Conservation (phyloP, 2,797 vertebrate species). For the Sciurus vulgaris region DNA sequence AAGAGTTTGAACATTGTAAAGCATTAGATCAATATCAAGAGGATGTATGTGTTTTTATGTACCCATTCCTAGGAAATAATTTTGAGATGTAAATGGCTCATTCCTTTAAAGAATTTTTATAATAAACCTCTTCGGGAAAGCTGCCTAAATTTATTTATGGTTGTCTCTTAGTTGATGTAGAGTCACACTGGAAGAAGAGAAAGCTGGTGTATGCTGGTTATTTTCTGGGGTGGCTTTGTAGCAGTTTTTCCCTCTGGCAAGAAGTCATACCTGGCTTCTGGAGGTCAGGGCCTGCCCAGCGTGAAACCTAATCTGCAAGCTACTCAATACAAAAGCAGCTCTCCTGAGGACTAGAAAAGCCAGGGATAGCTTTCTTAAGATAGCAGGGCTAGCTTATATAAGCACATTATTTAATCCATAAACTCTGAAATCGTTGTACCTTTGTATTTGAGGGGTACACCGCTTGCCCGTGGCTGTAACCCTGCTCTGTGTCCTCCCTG, state of each 20-base stretch:
- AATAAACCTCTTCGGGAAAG: constrained; percentile 22
- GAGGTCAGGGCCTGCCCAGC: background rate
- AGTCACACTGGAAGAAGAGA: background rate
- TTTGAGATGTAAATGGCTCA: constrained; percentile 7
- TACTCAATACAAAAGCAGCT: background rate
- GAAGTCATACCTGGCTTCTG: constrained; percentile 32
- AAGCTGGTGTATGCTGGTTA: background rate
- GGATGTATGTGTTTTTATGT: background rate
- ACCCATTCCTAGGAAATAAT: constrained; percentile 23
- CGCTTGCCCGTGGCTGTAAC: background rate
- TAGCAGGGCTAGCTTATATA: background rate
- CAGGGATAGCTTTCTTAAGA: constrained; percentile 10
- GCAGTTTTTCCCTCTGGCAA: background rate
- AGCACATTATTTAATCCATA: constrained; percentile 15
- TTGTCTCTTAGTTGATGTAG: background rate
- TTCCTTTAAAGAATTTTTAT: constrained; percentile 47
- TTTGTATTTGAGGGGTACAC: constrained; percentile 37
- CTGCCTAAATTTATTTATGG: constrained; percentile 3
- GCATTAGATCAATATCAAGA: background rate
- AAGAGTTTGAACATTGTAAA: background rate
- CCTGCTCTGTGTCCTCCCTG: background rate
- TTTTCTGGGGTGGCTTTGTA: constrained; percentile 13
- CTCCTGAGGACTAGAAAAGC: background rate
- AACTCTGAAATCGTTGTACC: background rate
- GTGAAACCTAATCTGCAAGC: constrained; percentile 51